phyloP scores from a whole-genome alignment of 37 sponge, comb jelly and placozoan genomes.

The Agelas oroides region DNA sequence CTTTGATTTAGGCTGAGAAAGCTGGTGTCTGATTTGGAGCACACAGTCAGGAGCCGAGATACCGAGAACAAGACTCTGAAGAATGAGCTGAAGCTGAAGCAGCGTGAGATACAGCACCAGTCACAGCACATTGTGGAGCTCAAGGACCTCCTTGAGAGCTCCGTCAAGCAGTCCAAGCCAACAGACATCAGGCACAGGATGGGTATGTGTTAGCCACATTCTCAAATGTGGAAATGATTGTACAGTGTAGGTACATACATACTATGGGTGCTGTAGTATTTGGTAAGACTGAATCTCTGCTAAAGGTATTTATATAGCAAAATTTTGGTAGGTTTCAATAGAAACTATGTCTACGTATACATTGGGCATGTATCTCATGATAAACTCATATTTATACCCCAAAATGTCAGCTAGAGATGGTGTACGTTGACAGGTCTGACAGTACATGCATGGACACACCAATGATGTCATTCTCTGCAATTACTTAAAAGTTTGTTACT shows the following conservation, averaged over 20 bases:
- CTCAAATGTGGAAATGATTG: not conserved
- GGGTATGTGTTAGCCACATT: not conserved
- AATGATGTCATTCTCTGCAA: too few relatives aligned
- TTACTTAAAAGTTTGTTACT: too few relatives aligned
- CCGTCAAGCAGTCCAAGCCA: conserved; percentile 27
- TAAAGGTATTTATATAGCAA: too few relatives aligned
- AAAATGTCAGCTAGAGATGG: too few relatives aligned
- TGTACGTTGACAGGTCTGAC: too few relatives aligned
- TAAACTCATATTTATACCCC: too few relatives aligned
- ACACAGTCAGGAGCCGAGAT: not conserved
- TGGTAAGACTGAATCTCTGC: too few relatives aligned
- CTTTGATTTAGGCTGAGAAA: conserved; percentile 8
- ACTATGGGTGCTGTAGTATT: not conserved
- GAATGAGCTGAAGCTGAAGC: conserved; percentile 42
- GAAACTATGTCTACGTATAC: too few relatives aligned
- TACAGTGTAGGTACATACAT: not conserved
- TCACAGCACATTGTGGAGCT: conserved; percentile 44
- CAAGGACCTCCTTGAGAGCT: conserved; percentile 38
- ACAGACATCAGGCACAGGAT: not conserved
- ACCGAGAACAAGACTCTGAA: conserved; percentile 23
- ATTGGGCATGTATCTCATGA: too few relatives aligned
- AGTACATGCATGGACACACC: too few relatives aligned
- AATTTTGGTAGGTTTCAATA: too few relatives aligned
- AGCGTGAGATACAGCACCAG: conserved; percentile 30
- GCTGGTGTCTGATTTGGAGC: conserved; percentile 13